Evolutionary conservation across 2,113 vertebrate species (phyloP), one percentile per base, ranked within the genome.

Genomic region (Jaculus jaculus): DNA sequence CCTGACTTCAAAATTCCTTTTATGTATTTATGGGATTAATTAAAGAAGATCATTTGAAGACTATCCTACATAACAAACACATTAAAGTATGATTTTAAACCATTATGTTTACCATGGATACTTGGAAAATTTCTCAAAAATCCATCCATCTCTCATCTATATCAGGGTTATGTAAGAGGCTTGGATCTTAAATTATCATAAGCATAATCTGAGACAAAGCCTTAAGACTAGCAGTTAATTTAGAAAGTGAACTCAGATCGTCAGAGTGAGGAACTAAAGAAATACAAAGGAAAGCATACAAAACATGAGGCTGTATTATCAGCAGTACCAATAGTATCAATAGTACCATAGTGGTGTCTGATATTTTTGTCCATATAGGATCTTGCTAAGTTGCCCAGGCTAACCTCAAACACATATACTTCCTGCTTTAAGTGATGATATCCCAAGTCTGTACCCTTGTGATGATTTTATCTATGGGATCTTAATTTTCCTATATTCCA

Each of bases 111-210:
- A 80, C 7, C 23, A 89, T 32, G 54, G 32, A 86, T 73, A 61
- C 89, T 66, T 63, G n/a, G n/a, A 74, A 42, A 79, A 89, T 74
- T 93, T 80, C 66, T 75, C 79, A 81, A 61, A 79, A 24, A 65
- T 20, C 85, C 7, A 2, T 85, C 68, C 37, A 37, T 47, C 37
- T 13, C 39, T 93, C 37, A 86, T 7, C 42, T 47, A 47, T 47
- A 75, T n/a, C 66, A 80, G 47, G 18, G 65, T 17, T 18, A 72
- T 11, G 65, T 79, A 72, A 13, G 66, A 85, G 91, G 13, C 66
- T 63, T 69, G 21, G 37, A 34, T 51, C 42, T 75, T 82, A 82
- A 69, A 61, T 47, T 47, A 5, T 5, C 42, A 26, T 39, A 83
- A 81, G n/a, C 8, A 58, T 39, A 87, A n/a, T 42, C 47, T 26